Percentiles rank a stretch among this genome's conserved stretches.
Evolutionary conservation across 2,797 vertebrate species (phyloP).

Genomic region (Crenuchus spilurus): DNA sequence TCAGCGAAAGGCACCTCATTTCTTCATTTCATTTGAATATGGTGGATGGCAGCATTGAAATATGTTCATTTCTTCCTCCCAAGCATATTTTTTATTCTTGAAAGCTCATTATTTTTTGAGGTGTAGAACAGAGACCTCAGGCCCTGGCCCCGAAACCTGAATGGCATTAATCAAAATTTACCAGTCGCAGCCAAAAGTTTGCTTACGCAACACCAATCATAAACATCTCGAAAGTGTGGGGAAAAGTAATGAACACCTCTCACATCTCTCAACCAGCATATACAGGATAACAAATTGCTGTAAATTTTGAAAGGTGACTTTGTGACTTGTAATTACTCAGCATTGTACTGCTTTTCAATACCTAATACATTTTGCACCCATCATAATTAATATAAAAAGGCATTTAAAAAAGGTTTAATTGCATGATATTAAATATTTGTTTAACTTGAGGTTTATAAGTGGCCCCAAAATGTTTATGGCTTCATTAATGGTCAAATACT

Average conservation of each 20-base stretch:
- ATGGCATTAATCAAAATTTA: slow-evolving; percentile 92
- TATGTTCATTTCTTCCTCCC: slow-evolving; percentile 74
- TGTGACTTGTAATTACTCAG: background rate
- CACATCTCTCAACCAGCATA: background rate
- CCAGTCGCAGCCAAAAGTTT: slow-evolving; percentile 25
- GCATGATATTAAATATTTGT: too few relatives aligned
- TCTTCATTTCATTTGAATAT: slow-evolving; percentile 87
- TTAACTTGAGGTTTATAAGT: too few relatives aligned
- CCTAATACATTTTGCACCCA: background rate
- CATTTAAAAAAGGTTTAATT: too few relatives aligned
- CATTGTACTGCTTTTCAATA: background rate
- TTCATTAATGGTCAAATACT: too few relatives aligned
- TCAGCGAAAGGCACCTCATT: slow-evolving; percentile 75
- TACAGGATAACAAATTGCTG: background rate
- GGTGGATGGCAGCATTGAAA: slow-evolving; percentile 77
- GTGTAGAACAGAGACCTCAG: slow-evolving; percentile 78
- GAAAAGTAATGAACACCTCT: slow-evolving; percentile 51
- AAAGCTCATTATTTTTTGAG: slow-evolving; percentile 91
- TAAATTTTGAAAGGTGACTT: slow-evolving; percentile 38
- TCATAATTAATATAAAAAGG: too few relatives aligned
- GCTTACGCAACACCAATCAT: slow-evolving; percentile 54
- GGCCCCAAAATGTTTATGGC: background rate
- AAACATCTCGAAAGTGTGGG: slow-evolving; percentile 67
- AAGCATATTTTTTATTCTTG: slow-evolving; percentile 87
- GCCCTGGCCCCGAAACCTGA: slow-evolving; percentile 83